Evolutionary conservation across 1,140 invertebrate genomes (phyloP).

Genomic region (Samia ricini): DNA sequence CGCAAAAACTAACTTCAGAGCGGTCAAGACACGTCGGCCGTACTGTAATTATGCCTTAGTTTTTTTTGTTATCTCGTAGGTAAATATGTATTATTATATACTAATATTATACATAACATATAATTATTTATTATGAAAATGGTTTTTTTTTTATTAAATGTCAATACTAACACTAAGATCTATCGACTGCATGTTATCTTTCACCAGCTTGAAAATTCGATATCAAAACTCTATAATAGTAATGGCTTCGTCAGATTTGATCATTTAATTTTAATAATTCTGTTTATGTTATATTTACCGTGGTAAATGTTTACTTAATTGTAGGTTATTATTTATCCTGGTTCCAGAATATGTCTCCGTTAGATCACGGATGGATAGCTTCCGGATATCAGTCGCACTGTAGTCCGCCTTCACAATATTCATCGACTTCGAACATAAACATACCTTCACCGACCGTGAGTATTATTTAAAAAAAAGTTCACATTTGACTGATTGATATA

Average conservation of each 20-base stretch:
- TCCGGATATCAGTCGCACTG: conserved; percentile 77
- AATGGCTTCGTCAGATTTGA: not conserved
- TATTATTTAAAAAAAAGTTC: too few species aligned
- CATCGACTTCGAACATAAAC: conserved; percentile 75
- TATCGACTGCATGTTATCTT: not conserved
- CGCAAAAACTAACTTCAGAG: too few species aligned
- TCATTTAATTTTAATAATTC: not conserved
- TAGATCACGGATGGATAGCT: conserved; percentile 81
- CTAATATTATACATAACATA: too few species aligned
- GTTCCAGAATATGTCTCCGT: conserved; percentile 68
- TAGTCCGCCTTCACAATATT: conserved; percentile 78
- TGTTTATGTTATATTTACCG: not conserved
- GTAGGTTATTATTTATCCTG: conserved; percentile 20
- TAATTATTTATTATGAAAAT: too few species aligned
- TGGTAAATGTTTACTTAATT: not conserved
- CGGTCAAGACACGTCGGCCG: too few species aligned
- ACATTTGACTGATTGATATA: too few species aligned
- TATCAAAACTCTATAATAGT: not conserved
- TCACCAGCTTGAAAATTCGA: not conserved
- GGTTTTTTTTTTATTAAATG: not conserved
- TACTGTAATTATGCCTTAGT: too few species aligned
- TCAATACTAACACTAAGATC: not conserved
- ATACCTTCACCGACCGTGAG: conserved; percentile 78
- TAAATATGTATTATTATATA: too few species aligned
- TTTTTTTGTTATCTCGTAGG: too few species aligned